Conservation (phyloP, 1,140 invertebrate species). For the Zaprionus ghesquierei region DNA sequence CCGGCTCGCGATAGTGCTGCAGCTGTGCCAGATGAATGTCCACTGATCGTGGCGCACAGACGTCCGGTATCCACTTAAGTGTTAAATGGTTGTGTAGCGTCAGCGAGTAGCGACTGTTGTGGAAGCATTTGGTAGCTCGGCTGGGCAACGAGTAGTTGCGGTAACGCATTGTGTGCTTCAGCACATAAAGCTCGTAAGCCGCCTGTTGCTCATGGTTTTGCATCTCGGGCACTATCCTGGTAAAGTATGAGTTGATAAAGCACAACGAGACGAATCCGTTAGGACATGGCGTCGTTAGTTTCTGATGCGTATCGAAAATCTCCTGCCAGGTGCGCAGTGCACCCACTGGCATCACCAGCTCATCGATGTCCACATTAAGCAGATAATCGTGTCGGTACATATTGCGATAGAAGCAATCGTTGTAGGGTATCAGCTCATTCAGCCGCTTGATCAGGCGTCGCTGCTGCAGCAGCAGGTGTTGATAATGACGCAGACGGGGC, state of each 20-base stretch:
- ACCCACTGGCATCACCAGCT: slow-evolving; percentile 87
- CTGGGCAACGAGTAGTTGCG: slow-evolving; percentile 44
- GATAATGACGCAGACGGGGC: slow-evolving; percentile 87
- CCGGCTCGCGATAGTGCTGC: slow-evolving; percentile 71
- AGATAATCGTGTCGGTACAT: slow-evolving; percentile 91
- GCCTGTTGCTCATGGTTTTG: slow-evolving; percentile 56
- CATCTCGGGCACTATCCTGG: slow-evolving; percentile 33
- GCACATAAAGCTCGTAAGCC: slow-evolving; percentile 54
- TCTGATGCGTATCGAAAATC: slow-evolving; percentile 23
- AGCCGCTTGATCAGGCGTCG: slow-evolving; percentile 83
- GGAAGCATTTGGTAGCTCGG: slow-evolving; percentile 66
- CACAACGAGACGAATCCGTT: slow-evolving; percentile 41
- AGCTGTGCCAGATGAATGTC: slow-evolving; percentile 40
- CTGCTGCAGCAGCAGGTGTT: slow-evolving; percentile 86
- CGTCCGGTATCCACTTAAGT: slow-evolving; percentile 39
- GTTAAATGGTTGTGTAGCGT: slow-evolving; percentile 71
- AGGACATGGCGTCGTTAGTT: slow-evolving; percentile 19
- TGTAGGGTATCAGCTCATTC: slow-evolving; percentile 92
- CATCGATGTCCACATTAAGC: slow-evolving; percentile 89
- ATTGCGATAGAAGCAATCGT: slow-evolving; percentile 91
- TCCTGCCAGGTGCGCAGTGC: slow-evolving; percentile 83
- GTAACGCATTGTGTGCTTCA: slow-evolving; percentile 62
- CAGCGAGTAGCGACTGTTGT: slow-evolving; percentile 52
- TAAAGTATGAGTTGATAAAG: slow-evolving; percentile 63
- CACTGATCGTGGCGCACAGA: slow-evolving; percentile 29